phyloP scores from a whole-genome alignment of 2,888 invertebrate genomes.

The Catonia carolina region DNA sequence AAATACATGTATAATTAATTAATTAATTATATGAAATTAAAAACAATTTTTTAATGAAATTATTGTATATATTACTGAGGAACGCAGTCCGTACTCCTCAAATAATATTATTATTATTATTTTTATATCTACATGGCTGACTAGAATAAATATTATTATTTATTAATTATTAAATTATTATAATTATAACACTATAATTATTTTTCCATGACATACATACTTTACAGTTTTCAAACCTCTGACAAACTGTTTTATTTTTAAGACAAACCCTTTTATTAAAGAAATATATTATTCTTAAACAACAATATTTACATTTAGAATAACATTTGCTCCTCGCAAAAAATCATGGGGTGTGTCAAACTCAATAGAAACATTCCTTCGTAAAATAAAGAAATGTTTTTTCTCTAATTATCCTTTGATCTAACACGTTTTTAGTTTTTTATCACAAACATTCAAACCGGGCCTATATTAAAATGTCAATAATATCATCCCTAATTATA shows the following conservation, averaged over 20 bases:
- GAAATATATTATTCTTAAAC: slow-evolving; percentile 39
- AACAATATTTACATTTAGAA: slow-evolving; percentile 55
- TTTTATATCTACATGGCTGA: slow-evolving; percentile 32
- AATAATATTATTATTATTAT: slow-evolving; percentile 4
- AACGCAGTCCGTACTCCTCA: slow-evolving; percentile 29
- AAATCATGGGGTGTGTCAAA: no score
- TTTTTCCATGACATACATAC: slow-evolving; percentile 26
- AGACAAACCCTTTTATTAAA: slow-evolving; percentile 25
- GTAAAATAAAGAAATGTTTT: no score
- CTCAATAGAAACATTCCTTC: no score
- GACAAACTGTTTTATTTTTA: slow-evolving; percentile 24
- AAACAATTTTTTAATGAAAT: slow-evolving; percentile 4
- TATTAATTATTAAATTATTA: slow-evolving; percentile 26
- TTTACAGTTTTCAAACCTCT: slow-evolving; percentile 31
- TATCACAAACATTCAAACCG: no score
- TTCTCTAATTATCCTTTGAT: no score
- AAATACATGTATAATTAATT: no score
- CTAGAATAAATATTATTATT: slow-evolving; percentile 26
- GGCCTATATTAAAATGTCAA: no score
- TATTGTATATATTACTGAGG: slow-evolving; percentile 25
- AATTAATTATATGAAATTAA: no score
- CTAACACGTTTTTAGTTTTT: no score
- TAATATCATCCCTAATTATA: no score
- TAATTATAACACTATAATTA: slow-evolving; percentile 25
- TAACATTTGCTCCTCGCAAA: slow-evolving; percentile 37